These are phyloP conservation scores for Drosophila percnosoma DNA, from an alignment of 2,888 invertebrate genomes.

Conservation along the genomic window DNA sequence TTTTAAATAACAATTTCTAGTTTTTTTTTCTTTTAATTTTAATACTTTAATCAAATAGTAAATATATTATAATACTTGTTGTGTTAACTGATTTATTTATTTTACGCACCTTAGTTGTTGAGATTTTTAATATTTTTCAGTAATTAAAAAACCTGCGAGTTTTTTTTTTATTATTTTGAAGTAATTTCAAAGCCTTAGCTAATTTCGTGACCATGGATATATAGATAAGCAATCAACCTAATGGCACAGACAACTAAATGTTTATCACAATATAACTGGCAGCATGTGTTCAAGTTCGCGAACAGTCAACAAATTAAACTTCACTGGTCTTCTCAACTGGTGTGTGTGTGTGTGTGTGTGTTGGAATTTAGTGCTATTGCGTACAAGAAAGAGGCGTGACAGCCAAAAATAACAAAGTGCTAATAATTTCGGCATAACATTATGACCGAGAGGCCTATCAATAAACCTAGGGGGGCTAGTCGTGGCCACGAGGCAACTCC, in stretches of 20 bases:
- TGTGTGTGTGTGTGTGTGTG: not conserved
- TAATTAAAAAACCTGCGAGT: not conserved
- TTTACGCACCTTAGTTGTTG: not conserved
- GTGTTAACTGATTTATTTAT: not conserved
- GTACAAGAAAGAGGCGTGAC: slow-evolving; percentile 75
- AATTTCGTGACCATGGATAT: slow-evolving; percentile 13
- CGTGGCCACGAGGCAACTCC: slow-evolving; percentile 1
- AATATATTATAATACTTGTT: not conserved
- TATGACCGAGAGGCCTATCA: slow-evolving; percentile 52
- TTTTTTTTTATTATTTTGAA: not conserved
- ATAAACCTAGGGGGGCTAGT: slow-evolving; percentile 23
- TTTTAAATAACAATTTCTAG: not conserved
- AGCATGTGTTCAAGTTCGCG: not conserved
- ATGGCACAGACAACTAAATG: slow-evolving; percentile 7
- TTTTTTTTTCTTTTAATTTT: not conserved
- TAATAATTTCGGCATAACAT: slow-evolving; percentile 72
- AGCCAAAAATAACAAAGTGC: slow-evolving; percentile 74
- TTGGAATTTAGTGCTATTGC: slow-evolving; percentile 73
- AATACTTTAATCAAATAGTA: not conserved
- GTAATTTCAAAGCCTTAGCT: not conserved
- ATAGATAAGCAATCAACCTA: slow-evolving; percentile 24
- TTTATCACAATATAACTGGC: slow-evolving; percentile 16
- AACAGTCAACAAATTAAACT: slow-evolving; percentile 16
- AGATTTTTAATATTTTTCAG: not conserved
- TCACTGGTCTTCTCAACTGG: not conserved